A percentile compares a stretch with the other conserved stretches of the same genome.
These are phyloP conservation scores for Panagrolaimus sp. DNA, from an alignment of 1,140 invertebrate species.

Conservation along the genomic window DNA sequence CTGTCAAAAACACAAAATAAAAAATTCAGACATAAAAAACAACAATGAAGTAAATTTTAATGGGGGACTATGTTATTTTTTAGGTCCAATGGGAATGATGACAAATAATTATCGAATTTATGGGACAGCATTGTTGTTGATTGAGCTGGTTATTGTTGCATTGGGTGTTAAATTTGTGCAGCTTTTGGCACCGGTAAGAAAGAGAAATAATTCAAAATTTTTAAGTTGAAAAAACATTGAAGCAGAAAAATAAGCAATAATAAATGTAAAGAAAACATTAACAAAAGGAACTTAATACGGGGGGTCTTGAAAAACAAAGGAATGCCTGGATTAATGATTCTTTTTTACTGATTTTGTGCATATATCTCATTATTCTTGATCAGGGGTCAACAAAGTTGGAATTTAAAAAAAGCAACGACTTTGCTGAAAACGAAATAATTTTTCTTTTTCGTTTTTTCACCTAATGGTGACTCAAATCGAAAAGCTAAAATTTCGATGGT, in stretches of 20 bases:
- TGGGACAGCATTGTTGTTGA: conserved; percentile 47
- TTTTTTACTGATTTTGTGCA: no score
- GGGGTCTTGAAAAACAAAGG: no score
- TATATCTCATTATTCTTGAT: no score
- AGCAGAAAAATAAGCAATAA: not conserved
- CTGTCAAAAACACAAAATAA: not conserved
- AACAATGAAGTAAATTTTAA: not conserved
- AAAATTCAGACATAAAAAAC: not conserved
- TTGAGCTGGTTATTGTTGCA: conserved; percentile 55
- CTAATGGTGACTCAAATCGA: no score
- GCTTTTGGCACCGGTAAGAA: conserved; percentile 48
- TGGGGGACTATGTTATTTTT: conserved; percentile 6
- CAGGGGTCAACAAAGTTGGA: no score
- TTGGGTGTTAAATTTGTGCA: conserved; percentile 57
- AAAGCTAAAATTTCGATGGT: no score
- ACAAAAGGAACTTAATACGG: no score
- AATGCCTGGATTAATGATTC: no score
- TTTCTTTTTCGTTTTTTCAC: no score
- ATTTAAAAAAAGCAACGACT: no score
- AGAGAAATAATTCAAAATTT: not conserved
- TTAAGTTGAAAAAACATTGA: not conserved
- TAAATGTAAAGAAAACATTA: not conserved
- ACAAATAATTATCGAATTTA: conserved; percentile 56
- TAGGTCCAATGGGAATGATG: conserved; percentile 50
- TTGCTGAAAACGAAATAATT: no score